Evolutionary conservation across 2,888 invertebrate species (phyloP).

Genomic region (Ennomos quercinarius): DNA sequence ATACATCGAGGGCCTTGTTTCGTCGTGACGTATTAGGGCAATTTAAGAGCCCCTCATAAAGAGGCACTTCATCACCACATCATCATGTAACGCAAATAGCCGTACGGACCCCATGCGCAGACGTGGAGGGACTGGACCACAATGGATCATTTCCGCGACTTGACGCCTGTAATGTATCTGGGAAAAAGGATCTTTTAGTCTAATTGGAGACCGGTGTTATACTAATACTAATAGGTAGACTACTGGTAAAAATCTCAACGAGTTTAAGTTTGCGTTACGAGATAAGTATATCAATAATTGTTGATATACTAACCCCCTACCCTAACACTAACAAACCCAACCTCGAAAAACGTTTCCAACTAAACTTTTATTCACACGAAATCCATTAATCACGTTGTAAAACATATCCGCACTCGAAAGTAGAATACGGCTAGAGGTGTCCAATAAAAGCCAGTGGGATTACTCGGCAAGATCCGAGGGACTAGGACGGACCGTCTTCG

Average conservation of each 20-base stretch:
- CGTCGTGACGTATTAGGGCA: slow-evolving; percentile 41
- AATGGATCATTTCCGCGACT: slow-evolving; percentile 78
- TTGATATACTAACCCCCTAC: too few species aligned
- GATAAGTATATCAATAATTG: background rate
- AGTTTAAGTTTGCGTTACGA: too few species aligned
- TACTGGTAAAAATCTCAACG: slow-evolving; percentile 2
- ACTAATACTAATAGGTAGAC: background rate
- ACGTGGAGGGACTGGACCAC: slow-evolving; percentile 60
- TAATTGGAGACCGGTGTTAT: slow-evolving; percentile 46
- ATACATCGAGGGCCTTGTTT: slow-evolving; percentile 35
- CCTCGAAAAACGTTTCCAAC: background rate
- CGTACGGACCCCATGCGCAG: slow-evolving; percentile 62
- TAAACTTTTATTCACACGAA: slow-evolving; percentile 13
- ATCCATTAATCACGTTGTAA: slow-evolving; percentile 41
- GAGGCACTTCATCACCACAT: slow-evolving; percentile 68
- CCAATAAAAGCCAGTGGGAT: slow-evolving; percentile 56
- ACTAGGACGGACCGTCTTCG: slow-evolving; percentile 47
- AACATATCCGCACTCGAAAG: slow-evolving; percentile 26
- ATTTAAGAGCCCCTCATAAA: slow-evolving; percentile 62
- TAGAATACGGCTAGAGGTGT: slow-evolving; percentile 39
- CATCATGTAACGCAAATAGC: slow-evolving; percentile 64
- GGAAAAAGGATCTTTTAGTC: slow-evolving; percentile 46
- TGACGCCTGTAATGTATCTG: slow-evolving; percentile 65
- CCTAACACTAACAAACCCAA: background rate
- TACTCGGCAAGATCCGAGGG: slow-evolving; percentile 49